phyloP scores from a whole-genome alignment of 2,113 vertebrate species.

The Grallaria varia region DNA sequence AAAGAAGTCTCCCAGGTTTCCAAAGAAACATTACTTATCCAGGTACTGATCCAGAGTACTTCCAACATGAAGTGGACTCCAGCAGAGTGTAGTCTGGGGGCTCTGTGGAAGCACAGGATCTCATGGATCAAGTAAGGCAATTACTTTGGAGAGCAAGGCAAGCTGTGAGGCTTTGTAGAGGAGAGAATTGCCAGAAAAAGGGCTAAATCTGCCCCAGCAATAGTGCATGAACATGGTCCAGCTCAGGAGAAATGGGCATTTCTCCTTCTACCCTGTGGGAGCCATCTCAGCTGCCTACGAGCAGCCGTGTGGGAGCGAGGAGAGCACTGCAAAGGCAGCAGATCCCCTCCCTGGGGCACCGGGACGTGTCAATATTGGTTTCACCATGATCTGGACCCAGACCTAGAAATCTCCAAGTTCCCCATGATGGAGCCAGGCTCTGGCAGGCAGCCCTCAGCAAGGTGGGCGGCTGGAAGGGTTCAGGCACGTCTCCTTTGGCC shows the following conservation, averaged over 20 bases:
- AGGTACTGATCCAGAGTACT: not conserved
- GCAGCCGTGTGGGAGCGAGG: not conserved
- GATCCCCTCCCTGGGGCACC: not conserved
- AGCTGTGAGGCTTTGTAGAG: not conserved
- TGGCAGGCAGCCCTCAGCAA: slow-evolving; percentile 13
- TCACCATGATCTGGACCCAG: not conserved
- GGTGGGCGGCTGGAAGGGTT: slow-evolving; percentile 27
- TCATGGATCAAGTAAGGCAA: not conserved
- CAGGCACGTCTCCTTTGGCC: slow-evolving; percentile 36
- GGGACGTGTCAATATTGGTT: not conserved
- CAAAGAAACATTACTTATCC: not conserved
- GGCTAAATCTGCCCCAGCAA: not conserved
- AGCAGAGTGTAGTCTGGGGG: not conserved
- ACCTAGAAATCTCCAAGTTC: not conserved
- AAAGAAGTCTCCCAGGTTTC: not conserved
- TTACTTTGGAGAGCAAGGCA: not conserved
- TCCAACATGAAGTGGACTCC: not conserved
- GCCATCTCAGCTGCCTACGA: not conserved
- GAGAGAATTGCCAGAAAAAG: not conserved
- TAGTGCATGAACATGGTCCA: not conserved
- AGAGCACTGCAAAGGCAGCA: not conserved
- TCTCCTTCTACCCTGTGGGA: not conserved
- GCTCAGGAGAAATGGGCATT: not conserved
- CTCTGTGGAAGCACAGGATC: not conserved
- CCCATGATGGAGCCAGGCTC: not conserved